Evolutionary conservation across 2,888 invertebrate species (phyloP).

Genomic region (Trichogramma evanescens): DNA sequence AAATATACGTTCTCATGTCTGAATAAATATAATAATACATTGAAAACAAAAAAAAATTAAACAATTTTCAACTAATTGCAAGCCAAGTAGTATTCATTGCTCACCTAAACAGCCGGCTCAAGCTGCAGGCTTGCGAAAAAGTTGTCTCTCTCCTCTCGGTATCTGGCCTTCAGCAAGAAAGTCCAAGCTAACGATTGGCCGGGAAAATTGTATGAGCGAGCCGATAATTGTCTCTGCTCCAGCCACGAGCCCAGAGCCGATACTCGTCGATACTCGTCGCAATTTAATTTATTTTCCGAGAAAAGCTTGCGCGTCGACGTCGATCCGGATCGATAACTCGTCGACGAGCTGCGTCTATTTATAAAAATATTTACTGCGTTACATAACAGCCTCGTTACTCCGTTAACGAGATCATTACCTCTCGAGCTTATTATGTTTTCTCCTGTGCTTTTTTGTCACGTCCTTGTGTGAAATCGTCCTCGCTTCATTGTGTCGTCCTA

Average conservation of each 20-base stretch:
- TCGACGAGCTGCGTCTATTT: no score
- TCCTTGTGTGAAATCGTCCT: not conserved
- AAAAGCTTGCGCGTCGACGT: no score
- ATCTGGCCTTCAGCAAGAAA: conserved; percentile 51
- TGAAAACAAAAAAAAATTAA: not conserved
- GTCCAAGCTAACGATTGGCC: conserved; percentile 47
- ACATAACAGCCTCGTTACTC: no score
- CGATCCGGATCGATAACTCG: no score
- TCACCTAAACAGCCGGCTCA: conserved; percentile 26
- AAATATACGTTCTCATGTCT: conserved; percentile 6
- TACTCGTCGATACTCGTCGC: no score
- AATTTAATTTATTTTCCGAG: no score
- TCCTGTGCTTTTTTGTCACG: no score
- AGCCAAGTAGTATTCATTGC: not conserved
- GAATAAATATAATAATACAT: not conserved
- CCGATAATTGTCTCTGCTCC: conserved; percentile 45
- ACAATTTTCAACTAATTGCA: not conserved
- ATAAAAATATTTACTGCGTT: no score
- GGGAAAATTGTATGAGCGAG: conserved; percentile 44
- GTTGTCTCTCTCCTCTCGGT: conserved; percentile 51
- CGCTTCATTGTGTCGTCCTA: not conserved
- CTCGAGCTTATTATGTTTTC: no score
- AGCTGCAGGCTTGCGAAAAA: conserved; percentile 48
- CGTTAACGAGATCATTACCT: no score
- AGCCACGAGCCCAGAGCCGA: conserved; percentile 33